Evolutionary conservation across 1,140 invertebrate genomes (phyloP).

Genomic region (Akabosia matsudoensis): DNA sequence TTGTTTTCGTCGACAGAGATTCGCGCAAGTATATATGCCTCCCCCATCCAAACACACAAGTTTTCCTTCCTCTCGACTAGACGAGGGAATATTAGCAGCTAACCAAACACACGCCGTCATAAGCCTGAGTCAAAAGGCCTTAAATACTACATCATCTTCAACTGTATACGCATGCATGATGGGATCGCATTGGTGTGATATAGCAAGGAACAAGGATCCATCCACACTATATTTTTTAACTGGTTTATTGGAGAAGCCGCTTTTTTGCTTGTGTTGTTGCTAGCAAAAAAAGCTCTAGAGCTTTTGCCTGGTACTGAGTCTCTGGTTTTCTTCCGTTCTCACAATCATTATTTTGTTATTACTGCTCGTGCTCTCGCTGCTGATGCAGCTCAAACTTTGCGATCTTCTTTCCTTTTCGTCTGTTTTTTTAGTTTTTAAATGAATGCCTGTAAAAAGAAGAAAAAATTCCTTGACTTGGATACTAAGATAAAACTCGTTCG

Average conservation of each 20-base stretch:
- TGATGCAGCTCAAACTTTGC: neutral
- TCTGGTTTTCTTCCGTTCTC: constrained; percentile 18
- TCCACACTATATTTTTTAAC: neutral
- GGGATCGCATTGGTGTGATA: neutral
- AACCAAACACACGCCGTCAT: neutral
- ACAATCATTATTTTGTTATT: constrained; percentile 4
- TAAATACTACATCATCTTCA: neutral
- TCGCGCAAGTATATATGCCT: too few species aligned
- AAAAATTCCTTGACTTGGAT: too few species aligned
- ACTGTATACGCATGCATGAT: neutral
- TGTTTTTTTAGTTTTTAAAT: neutral
- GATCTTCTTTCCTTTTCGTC: neutral
- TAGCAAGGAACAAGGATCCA: neutral
- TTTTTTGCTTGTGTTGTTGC: neutral
- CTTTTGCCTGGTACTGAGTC: too few species aligned
- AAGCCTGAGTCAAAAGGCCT: neutral
- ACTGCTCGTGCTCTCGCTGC: constrained; percentile 11
- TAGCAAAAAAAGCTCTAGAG: neutral
- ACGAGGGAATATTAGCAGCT: too few species aligned
- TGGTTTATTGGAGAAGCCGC: neutral
- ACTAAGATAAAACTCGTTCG: too few species aligned
- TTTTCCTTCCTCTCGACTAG: too few species aligned
- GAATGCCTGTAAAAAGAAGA: neutral
- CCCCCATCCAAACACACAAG: too few species aligned
- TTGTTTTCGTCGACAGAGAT: too few species aligned